Evolutionary conservation across 2,113 vertebrate genomes (phyloP).

Genomic region (Centropus unirufus): DNA sequence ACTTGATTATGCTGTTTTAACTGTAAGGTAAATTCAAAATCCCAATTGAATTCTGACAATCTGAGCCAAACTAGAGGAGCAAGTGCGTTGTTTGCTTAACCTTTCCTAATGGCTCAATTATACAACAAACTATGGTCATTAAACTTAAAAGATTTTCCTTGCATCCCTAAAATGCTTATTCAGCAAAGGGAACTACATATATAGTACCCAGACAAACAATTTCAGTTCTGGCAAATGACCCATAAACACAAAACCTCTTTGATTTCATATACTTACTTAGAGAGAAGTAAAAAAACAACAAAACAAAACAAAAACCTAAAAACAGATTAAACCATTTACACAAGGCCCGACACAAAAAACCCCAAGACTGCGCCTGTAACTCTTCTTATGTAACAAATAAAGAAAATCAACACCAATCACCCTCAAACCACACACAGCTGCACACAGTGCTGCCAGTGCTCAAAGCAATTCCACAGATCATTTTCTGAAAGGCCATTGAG

Average conservation of each 20-base stretch:
- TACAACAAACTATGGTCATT: background rate
- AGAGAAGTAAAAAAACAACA: background rate
- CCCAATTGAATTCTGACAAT: background rate
- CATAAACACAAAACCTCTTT: background rate
- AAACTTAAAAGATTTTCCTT: background rate
- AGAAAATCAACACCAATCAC: no score
- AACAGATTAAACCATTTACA: background rate
- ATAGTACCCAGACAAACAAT: background rate
- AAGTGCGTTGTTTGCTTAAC: background rate
- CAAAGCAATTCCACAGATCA: no score
- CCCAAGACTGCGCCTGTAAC: no score
- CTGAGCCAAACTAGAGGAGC: background rate
- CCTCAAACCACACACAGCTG: no score
- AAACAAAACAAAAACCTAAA: background rate
- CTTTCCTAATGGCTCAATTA: background rate
- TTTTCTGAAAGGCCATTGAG: no score
- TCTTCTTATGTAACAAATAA: no score
- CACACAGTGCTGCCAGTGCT: no score
- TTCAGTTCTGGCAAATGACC: background rate
- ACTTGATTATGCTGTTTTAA: background rate
- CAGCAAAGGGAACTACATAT: background rate
- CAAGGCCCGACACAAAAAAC: no score
- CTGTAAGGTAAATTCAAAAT: background rate
- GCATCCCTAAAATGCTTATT: background rate
- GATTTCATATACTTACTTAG: background rate